Base-by-base conservation (phyloP, 1,140 invertebrate species). In the Amyelois transitella region DNA sequence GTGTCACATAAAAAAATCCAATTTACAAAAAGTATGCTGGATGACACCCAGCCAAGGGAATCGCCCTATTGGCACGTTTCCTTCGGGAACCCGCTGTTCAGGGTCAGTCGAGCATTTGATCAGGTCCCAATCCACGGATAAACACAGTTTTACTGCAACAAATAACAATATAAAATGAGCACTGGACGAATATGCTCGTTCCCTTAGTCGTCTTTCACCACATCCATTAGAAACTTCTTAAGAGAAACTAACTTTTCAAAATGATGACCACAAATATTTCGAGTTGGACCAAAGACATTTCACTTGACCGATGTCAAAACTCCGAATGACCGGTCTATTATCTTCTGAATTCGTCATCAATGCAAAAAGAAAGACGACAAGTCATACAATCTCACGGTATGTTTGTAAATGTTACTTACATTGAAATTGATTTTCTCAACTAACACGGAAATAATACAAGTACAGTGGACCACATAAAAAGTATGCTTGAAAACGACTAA, bases 1-100 rank as follows among this genome's bases (percentile, higher is more conserved):
- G 1, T 10, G 7, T 10, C 25, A 32, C 7, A 6, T 10, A 32
- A 32, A 12, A 32, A 8, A 14, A 38, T 6, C 1, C 4, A 28
- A 69, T 72, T 66, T 58, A 82, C 77, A 70, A 53, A 83, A 83
- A 18, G 43, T 68, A 51, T 83, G 74, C 51, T 83, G 80, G 1
- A 83, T 55, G 0, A 83, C 43, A 0, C 80, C 80, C 6, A 80
- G 55, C 80, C 80, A 83, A 0, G 75, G 72, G 25, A 77, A 83
- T 3, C 80, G 50, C 0, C 69, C 72, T 6, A 77, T 76, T 0
- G 50, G n/a, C 2, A 59, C 54, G 10, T 18, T 53, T 8, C 78
- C 78, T 20, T 79, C 75, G 1, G 64, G 60, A n/a, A 69, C 49
- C 0, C 12, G 45, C 51, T 72, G 72, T 1, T 69, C 60, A 0